Conservation (phyloP, 2,888 invertebrate species). For the Phengaris alcon region DNA sequence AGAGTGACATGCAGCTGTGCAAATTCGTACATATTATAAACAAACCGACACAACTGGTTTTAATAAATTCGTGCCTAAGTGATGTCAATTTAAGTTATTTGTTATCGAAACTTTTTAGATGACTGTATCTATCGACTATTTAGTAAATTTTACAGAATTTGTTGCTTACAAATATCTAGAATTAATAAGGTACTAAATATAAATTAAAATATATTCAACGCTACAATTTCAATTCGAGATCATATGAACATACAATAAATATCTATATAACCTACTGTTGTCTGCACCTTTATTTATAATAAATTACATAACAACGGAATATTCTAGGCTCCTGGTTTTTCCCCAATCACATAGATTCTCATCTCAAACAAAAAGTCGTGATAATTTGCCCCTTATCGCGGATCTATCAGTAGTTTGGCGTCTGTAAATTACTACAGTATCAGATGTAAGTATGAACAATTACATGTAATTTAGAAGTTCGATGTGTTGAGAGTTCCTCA, state of each 20-base stretch:
- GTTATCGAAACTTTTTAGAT: neutral
- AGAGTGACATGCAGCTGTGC: slow-evolving; percentile 28
- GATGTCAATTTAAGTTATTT: slow-evolving; percentile 14
- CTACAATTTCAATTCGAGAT: neutral
- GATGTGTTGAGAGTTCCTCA: neutral
- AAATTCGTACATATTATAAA: slow-evolving; percentile 27
- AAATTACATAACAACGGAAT: neutral
- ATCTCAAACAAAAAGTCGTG: slow-evolving; percentile 24
- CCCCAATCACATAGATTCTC: slow-evolving; percentile 1
- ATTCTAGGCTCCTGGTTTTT: slow-evolving; percentile 17
- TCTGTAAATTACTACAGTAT: neutral
- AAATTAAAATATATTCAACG: neutral
- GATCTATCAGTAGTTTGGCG: slow-evolving; percentile 7
- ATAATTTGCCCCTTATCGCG: neutral
- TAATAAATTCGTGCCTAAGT: slow-evolving; percentile 29
- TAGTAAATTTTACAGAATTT: neutral
- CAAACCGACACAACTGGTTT: slow-evolving; percentile 31
- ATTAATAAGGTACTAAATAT: neutral
- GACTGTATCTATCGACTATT: neutral
- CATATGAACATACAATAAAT: no score
- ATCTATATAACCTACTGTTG: no score
- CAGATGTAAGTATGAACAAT: slow-evolving; percentile 7
- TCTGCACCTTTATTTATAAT: no score
- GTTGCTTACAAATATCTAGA: neutral
- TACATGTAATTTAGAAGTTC: slow-evolving; percentile 15